These are phyloP conservation scores for Tarsius wallacei DNA, from an alignment of 2,797 vertebrate genomes.

Conservation along the genomic window DNA sequence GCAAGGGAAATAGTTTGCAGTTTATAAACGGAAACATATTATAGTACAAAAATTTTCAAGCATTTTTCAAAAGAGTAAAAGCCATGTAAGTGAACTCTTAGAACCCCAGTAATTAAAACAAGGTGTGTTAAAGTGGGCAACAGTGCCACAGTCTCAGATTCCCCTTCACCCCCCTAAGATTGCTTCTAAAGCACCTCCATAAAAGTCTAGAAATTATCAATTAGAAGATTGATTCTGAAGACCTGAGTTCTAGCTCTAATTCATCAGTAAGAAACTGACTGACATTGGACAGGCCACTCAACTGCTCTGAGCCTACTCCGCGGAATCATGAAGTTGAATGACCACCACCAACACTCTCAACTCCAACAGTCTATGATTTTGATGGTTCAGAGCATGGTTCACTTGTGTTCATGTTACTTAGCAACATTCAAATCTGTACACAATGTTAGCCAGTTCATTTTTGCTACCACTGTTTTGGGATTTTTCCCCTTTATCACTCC, in stretches of 20 bases:
- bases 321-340: neutral
- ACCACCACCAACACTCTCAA: neutral
- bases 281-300: neutral
- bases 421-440: neutral
- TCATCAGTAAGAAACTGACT: neutral
- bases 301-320: neutral
- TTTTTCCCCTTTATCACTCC: neutral
- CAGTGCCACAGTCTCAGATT: neutral
- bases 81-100: neutral
- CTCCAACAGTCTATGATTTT: neutral
- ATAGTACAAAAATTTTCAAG: neutral
- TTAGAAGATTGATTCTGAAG: neutral
- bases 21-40: neutral
- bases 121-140: neutral
- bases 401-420: neutral
- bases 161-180: neutral
- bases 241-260: neutral
- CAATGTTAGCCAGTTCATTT: neutral
- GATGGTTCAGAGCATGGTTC: neutral
- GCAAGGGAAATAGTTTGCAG: neutral
- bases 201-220: neutral
- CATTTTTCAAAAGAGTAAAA: constrained; percentile 42
- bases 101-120: constrained; percentile 21
- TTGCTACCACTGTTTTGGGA: neutral
- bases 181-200: neutral